Evolutionary conservation across 2,888 invertebrate species (phyloP).

Genomic region (Chalcosyrphus nemorum): DNA sequence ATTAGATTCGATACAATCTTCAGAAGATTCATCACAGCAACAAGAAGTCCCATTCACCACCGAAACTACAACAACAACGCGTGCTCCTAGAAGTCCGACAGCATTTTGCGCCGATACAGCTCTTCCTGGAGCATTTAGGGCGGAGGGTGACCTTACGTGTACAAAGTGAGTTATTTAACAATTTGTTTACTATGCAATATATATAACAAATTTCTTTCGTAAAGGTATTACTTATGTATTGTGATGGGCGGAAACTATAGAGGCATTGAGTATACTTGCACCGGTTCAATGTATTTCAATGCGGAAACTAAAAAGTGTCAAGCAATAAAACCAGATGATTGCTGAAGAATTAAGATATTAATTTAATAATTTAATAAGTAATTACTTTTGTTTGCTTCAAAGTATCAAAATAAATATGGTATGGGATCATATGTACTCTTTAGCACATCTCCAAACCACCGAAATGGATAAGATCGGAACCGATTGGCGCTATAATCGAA

Average conservation of each 20-base stretch:
- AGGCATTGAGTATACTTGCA: background rate
- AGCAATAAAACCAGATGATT: background rate
- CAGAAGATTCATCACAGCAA: no score
- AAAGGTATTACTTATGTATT: background rate
- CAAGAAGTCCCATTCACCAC: background rate
- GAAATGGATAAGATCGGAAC: no score
- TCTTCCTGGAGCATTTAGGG: constrained; percentile 32
- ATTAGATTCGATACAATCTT: no score
- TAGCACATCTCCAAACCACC: no score
- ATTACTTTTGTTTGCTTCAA: no score
- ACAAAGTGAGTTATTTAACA: constrained; percentile 13
- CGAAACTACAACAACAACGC: background rate
- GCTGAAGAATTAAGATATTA: background rate
- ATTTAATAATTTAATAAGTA: no score
- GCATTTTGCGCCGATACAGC: constrained; percentile 57
- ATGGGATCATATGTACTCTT: no score
- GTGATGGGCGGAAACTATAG: background rate
- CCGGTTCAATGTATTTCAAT: background rate
- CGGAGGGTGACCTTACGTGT: constrained; percentile 67
- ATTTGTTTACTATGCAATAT: background rate
- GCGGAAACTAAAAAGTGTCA: background rate
- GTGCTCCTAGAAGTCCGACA: constrained; percentile 40
- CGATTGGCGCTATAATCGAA: no score
- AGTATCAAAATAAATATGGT: no score
- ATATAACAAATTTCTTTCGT: background rate